Evolutionary conservation across 2,113 vertebrate genomes (phyloP), one percentile per base, ranked within the genome.

Genomic region (Carettochelys insculpta): DNA sequence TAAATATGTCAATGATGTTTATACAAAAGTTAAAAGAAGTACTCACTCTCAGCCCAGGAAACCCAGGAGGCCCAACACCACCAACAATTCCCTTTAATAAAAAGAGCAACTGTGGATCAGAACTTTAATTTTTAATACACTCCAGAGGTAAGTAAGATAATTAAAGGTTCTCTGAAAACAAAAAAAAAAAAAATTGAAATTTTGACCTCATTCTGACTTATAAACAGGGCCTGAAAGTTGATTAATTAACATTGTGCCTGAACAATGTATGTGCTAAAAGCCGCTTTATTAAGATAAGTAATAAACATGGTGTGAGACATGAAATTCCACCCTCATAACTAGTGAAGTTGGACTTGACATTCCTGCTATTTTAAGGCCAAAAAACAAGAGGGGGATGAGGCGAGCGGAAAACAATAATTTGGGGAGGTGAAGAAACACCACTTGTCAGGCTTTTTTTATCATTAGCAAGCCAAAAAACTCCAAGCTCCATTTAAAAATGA

Each of bases 11-110:
- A 88, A 76, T 75, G 29, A 83, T 90, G 48, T 50, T 86, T 17
- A 91, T 88, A 90, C 34, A 47, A 80, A 85, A 1, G 75, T 76
- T 84, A 87, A 43, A 82, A 90, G 34, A 9, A 12, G 68, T 92
- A 99, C 99, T 99, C 94, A 99, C 99, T 97, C 98, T 98, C 79
- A 99, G 97, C 47, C 99, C 99, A 88, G 99, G 99, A 97, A 99
- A 99, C 84, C 99, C 99, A 45, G 97, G 92, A 82, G 98, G 99
- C 75, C 99, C 99, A 95, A 95, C 89, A 82, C 98, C 98, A 95
- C 99, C 99, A 96, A 98, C 96, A 92, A 97, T 96, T 76, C 99
- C 99, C 99, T 99, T 97, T 83, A 80, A 97, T n/a, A 97, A 93
- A 90, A 97, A 90, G 50, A 43, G 58, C 13, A 0, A 56, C 52